Conservation (phyloP, 2,888 invertebrate genomes). For the Netelia inedita region DNA sequence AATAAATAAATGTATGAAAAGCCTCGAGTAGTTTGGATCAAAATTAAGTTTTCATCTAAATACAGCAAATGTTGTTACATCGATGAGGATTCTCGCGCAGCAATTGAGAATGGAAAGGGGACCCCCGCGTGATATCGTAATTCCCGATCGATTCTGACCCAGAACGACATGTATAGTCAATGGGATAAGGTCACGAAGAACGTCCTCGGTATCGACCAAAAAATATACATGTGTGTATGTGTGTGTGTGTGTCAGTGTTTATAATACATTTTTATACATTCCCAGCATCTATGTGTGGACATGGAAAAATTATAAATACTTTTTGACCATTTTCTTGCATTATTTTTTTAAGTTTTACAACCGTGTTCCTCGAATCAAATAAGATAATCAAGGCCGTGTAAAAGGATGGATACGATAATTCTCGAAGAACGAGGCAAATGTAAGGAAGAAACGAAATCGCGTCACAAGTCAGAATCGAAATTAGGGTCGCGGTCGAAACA, state of each 20-base stretch:
- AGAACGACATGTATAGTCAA: constrained; percentile 17
- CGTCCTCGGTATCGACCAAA: constrained; percentile 63
- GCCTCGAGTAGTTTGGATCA: neutral
- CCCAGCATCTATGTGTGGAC: constrained; percentile 72
- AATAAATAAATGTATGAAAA: constrained; percentile 11
- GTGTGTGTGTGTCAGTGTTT: constrained; percentile 36
- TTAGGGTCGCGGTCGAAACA: neutral
- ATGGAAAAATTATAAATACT: constrained; percentile 78
- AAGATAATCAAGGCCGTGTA: constrained; percentile 17
- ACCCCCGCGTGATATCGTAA: constrained; percentile 31
- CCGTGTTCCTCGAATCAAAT: constrained; percentile 11
- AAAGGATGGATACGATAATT: constrained; percentile 31
- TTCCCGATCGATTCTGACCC: constrained; percentile 56
- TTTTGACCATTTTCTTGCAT: constrained; percentile 68
- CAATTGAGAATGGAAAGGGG: constrained; percentile 59
- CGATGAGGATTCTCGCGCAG: constrained; percentile 61
- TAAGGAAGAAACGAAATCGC: neutral
- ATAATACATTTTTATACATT: constrained; percentile 63
- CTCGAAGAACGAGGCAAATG: neutral
- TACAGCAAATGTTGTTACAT: constrained; percentile 21
- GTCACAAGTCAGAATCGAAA: constrained; percentile 15
- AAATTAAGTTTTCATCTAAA: neutral
- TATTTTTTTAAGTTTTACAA: constrained; percentile 35
- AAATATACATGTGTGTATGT: constrained; percentile 65
- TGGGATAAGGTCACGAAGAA: constrained; percentile 47